Percentiles rank a stretch among this genome's conserved stretches.
These are phyloP conservation scores for Atopsyche davidsoni DNA, from an alignment of 1,140 invertebrate genomes.

Conservation along the genomic window DNA sequence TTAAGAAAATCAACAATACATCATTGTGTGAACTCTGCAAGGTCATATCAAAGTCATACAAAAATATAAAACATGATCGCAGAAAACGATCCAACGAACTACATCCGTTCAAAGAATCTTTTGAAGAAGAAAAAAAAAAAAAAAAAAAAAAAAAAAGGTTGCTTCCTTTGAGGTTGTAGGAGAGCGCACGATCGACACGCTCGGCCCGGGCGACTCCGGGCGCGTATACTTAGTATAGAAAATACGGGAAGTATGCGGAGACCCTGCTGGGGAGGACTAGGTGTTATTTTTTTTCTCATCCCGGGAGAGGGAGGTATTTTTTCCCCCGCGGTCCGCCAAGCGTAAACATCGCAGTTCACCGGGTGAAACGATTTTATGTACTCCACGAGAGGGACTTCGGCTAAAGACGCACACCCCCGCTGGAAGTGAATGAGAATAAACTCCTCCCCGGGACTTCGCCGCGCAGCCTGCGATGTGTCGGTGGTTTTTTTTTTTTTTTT, in stretches of 20 bases:
- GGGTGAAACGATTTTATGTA: constrained; percentile 28
- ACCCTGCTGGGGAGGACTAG: constrained; percentile 7
- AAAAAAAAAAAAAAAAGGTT: too few relatives aligned
- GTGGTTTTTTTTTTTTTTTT: too few relatives aligned
- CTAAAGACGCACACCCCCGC: constrained; percentile 17
- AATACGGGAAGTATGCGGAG: constrained; percentile 6
- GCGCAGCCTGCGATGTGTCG: too few relatives aligned
- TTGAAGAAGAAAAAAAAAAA: too few relatives aligned
- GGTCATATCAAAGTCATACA: too few relatives aligned
- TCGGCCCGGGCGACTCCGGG: constrained; percentile 4
- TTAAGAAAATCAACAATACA: too few relatives aligned
- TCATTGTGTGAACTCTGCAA: too few relatives aligned
- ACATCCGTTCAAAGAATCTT: too few relatives aligned
- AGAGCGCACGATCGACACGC: constrained; percentile 12
- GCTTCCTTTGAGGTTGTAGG: constrained; percentile 6
- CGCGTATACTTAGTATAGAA: background rate
- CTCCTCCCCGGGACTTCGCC: too few relatives aligned
- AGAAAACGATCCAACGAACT: too few relatives aligned
- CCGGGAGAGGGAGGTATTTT: constrained; percentile 1
- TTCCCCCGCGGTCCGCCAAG: constrained; percentile 22
- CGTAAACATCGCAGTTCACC: constrained; percentile 25
- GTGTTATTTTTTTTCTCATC: constrained; percentile 14
- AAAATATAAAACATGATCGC: too few relatives aligned
- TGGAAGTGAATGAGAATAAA: too few relatives aligned
- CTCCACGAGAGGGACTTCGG: background rate